A percentile compares a stretch with the other conserved stretches of the same genome.
phyloP scores from a whole-genome alignment of 2,888 invertebrate genomes.

The Mesoligia furuncula region DNA sequence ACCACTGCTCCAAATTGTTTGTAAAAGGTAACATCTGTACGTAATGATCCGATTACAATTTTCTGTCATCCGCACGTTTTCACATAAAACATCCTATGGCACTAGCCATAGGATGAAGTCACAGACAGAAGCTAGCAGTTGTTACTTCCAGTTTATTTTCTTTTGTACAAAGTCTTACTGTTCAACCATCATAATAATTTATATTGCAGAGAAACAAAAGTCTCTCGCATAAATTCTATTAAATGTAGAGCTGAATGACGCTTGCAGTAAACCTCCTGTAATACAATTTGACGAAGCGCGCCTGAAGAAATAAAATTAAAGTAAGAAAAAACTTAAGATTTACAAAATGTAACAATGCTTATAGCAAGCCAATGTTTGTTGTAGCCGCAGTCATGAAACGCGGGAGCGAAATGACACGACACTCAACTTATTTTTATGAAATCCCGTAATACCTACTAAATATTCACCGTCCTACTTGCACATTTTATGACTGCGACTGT shows the following conservation, averaged over 20 bases:
- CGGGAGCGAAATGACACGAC: no score
- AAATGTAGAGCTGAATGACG: neutral
- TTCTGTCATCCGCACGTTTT: no score
- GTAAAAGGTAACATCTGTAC: no score
- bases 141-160: no score
- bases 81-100: no score
- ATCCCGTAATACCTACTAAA: neutral
- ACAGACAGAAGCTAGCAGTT: no score
- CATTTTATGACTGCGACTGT: neutral
- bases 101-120: no score
- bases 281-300: neutral
- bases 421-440: neutral
- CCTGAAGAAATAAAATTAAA: neutral
- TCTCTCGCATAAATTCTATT: neutral
- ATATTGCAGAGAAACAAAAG: neutral
- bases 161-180: no score
- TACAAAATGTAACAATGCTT: neutral
- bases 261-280: conserved; percentile 1
- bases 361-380: neutral
- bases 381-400: neutral
- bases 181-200: neutral
- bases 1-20: no score
- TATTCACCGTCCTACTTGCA: neutral
- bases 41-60: no score
- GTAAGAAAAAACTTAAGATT: neutral